Conservation (phyloP, 2,888 invertebrate species). For the Nudaria mundana region DNA sequence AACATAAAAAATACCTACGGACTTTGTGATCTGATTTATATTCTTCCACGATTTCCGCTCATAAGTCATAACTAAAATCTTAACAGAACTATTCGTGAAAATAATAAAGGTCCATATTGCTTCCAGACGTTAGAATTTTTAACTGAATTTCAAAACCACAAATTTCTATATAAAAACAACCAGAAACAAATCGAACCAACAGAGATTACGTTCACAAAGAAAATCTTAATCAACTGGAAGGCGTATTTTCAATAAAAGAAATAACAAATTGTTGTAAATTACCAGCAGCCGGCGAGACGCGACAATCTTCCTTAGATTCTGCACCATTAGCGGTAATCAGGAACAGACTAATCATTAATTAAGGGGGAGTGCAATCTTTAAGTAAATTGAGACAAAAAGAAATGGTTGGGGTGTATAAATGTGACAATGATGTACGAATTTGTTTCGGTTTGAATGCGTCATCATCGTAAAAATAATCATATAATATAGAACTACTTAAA, state of each 20-base stretch:
- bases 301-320: constrained; percentile 25
- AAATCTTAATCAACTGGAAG: constrained; percentile 7
- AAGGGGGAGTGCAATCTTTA: constrained; percentile 59
- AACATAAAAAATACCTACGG: no score
- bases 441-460: constrained; percentile 8
- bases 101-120: no score
- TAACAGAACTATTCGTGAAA: no score
- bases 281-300: constrained; percentile 40
- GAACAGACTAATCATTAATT: constrained; percentile 69
- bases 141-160: no score
- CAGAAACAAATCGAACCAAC: background rate
- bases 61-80: no score
- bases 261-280: constrained; percentile 34
- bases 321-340: constrained; percentile 61
- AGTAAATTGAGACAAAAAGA: constrained; percentile 66
- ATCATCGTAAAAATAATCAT: no score
- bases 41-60: no score
- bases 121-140: no score
- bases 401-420: constrained; percentile 33
- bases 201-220: background rate
- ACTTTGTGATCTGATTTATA: no score
- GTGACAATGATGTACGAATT: constrained; percentile 3
- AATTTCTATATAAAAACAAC: no score
- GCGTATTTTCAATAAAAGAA: constrained; percentile 5
- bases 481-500: no score